Evolutionary conservation across 2,113 vertebrate species (phyloP), one percentile per base, ranked within the genome.

Genomic region (Chitala chitala): DNA sequence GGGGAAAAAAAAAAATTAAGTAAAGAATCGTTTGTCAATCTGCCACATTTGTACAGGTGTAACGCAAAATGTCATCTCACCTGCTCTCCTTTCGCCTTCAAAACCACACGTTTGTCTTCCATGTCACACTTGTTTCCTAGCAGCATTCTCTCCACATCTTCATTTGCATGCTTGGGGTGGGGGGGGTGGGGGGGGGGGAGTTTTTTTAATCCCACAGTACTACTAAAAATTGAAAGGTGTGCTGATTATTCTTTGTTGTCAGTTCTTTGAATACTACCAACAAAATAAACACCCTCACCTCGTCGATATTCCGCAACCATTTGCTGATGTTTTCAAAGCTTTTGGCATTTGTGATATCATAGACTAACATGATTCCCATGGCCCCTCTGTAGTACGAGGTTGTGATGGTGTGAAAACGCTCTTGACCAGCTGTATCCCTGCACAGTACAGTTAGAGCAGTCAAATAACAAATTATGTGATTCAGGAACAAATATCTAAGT

Each of bases 321-420:
- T 98, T 98, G 93, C 97, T 98, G 94, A 98, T 98, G 94, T 99
- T 99, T 85, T 99, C 96, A 55, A 98, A 99, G 91, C 97, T 98
- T 93, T 98, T 99, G 87, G 93, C 94, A 48, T 98, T 99, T 86
- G 95, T 96, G 92, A 98, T 98, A 91, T 98, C 96, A 71, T 98
- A 99, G 55, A 98, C 97, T 85, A 99, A 90, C 97, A 99, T 98
- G 88, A 99, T 99, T 76, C 96, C 97, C 97, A 99, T 98, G 84
- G 97, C 97, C 58, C 97, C 97, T 86, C 97, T 91, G 93, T 99
- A 99, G 83, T 99, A 99, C 82, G 97, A 99, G 84, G 97, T 99
- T 91, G 97, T 99, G 92, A 99, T 99, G 89, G 96, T 99, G 87
- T 99, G 97, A 91, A 99, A 99, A 65, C 97, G 88, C 26, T 99